These are phyloP conservation scores for Manis pentadactyla DNA, from an alignment of 2,797 vertebrate genomes.

Conservation along the genomic window DNA sequence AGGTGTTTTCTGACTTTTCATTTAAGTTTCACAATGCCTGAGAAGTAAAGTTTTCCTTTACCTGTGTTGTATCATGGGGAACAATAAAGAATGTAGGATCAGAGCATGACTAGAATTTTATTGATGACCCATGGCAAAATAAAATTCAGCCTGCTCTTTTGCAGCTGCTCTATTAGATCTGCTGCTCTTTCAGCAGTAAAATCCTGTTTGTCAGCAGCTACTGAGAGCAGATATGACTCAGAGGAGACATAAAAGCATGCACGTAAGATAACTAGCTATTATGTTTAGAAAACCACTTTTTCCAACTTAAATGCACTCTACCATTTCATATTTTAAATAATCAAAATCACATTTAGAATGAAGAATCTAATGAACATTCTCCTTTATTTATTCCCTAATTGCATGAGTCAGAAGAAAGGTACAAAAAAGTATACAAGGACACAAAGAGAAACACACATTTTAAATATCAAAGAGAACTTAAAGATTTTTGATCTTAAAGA, in stretches of 20 bases:
- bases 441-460: constrained; percentile 38
- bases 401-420: not conserved
- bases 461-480: not conserved
- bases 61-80: constrained; percentile 53
- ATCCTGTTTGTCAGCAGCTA: constrained; percentile 76
- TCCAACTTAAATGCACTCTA: constrained; percentile 54
- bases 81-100: constrained; percentile 70
- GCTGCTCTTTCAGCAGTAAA: constrained; percentile 78
- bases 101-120: constrained; percentile 69
- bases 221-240: constrained; percentile 72
- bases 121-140: constrained; percentile 73
- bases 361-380: not conserved
- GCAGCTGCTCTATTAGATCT: constrained; percentile 43
- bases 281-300: constrained; percentile 63
- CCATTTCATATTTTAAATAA: constrained; percentile 58
- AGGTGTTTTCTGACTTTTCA: constrained; percentile 46
- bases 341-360: constrained; percentile 34
- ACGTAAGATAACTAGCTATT: constrained; percentile 64
- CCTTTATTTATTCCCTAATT: not conserved
- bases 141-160: constrained; percentile 66
- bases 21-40: constrained; percentile 66
- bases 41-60: constrained; percentile 61
- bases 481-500: not conserved
- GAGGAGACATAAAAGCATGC: constrained; percentile 75
- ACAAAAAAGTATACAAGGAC: not conserved